Conservation (phyloP, 2,888 invertebrate genomes). For the Drosophila algonquin region DNA sequence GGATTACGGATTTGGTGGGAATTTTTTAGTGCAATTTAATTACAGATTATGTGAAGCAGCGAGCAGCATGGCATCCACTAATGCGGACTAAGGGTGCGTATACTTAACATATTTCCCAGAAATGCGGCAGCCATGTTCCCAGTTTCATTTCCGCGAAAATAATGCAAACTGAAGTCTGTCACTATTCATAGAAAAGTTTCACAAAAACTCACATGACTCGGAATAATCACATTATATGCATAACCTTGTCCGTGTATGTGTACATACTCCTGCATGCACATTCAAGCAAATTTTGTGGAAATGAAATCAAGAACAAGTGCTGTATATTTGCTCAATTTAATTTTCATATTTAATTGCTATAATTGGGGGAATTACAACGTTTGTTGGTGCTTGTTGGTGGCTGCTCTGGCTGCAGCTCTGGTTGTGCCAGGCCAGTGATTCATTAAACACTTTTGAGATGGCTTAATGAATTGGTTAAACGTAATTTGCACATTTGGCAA, state of each 20-base stretch:
- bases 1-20: constrained; percentile 67
- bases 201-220: no score
- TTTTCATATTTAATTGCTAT: constrained; percentile 58
- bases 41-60: constrained; percentile 69
- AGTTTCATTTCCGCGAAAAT: not conserved
- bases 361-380: constrained; percentile 39
- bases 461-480: constrained; percentile 39
- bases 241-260: no score
- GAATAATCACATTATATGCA: no score
- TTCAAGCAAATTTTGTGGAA: not conserved
- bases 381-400: constrained; percentile 6
- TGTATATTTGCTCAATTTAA: constrained; percentile 43
- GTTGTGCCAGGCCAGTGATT: constrained; percentile 3
- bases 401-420: constrained; percentile 4
- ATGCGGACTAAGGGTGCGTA: constrained; percentile 27
- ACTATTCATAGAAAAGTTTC: no score
- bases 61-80: constrained; percentile 36
- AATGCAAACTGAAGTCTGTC: not conserved
- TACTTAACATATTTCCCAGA: constrained; percentile 8
- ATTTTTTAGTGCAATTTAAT: constrained; percentile 76
- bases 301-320: not conserved
- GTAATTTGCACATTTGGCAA: constrained; percentile 14
- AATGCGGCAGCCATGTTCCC: not conserved
- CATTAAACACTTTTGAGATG: constrained; percentile 43
- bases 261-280: no score